A percentile compares a stretch with the other conserved stretches of the same genome.
These are phyloP conservation scores for Ophraella communa DNA, from an alignment of 2,888 invertebrate genomes.

Conservation along the genomic window DNA sequence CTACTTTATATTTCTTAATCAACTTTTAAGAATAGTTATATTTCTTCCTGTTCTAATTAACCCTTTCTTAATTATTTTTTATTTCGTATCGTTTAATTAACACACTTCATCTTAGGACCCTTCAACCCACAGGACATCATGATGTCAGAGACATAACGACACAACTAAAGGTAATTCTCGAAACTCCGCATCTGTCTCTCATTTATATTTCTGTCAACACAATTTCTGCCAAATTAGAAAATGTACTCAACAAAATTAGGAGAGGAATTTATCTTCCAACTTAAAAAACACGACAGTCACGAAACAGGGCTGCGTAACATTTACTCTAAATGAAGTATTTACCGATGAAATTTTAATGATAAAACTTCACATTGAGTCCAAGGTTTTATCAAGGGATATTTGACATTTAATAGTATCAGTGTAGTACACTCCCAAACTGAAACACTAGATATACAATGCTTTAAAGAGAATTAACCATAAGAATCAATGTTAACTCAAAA, in stretches of 20 bases:
- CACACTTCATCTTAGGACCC: background rate
- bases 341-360: slow-evolving; percentile 4
- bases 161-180: slow-evolving; percentile 15
- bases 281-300: slow-evolving; percentile 11
- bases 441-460: background rate
- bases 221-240: slow-evolving; percentile 47
- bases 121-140: background rate
- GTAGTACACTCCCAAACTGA: background rate
- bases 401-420: background rate
- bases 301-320: background rate
- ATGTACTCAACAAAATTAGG: slow-evolving; percentile 47
- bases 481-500: too few species aligned
- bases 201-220: slow-evolving; percentile 46
- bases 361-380: background rate
- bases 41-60: background rate
- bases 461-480: background rate
- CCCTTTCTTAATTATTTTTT: background rate
- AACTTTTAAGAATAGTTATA: background rate
- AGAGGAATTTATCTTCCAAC: slow-evolving; percentile 32
- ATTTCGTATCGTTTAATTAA: background rate
- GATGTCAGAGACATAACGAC: background rate
- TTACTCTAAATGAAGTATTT: background rate
- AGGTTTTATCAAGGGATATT: background rate
- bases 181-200: slow-evolving; percentile 23
- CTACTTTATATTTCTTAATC: too few species aligned